Base-by-base conservation (phyloP, 2,797 vertebrate species). In the Ctenosaura bakeri region DNA sequence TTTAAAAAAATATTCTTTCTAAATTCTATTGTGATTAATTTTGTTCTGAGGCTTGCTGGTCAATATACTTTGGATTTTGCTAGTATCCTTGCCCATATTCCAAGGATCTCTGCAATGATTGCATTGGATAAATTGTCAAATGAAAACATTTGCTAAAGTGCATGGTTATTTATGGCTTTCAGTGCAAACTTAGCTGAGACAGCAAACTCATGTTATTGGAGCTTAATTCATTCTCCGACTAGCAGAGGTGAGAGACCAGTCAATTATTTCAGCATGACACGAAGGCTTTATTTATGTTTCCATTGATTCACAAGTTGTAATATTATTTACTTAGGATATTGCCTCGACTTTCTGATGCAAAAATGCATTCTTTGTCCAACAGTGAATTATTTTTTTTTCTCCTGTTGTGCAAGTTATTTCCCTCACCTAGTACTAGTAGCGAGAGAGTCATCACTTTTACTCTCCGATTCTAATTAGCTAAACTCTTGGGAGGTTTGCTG, bases 81-180 rank as follows among this genome's bases (percentile, higher is more conserved):
- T 93, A 62, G 90, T 94, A 92, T 91, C 94, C 94, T 93, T 92
- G 89, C 83, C 89, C 59, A 92, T 24, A 88, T 86, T 91, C 92
- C 86, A 95, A 88, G 80, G 94, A 90, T 81, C 62, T 84, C 69
- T 92, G 85, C 79, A 80, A 95, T 92, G 90, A 92, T 90, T 56
- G 12, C 81, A 79, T 64, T 94, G 93, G 88, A 92, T 94, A 92
- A 95, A 95, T 80, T 92, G 85, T 84, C 92, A 93, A 94, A 96
- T 91, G 94, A 95, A 95, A 91, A 93, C 73, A 89, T 92, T 94
- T 92, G 95, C 85, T 96, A 94, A 96, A 92, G 50, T 66, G 76
- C 81, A 80, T 84, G 86, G 88, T 94, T 96, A 94, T 94, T 96
- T 95, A 94, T 90, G 90, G 83, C 66, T 88, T 46, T 88, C 82